A percentile compares a stretch with the other conserved stretches of the same genome.
These are phyloP conservation scores for Myiotriccus ornatus DNA, from an alignment of 2,797 vertebrate genomes.

Conservation along the genomic window DNA sequence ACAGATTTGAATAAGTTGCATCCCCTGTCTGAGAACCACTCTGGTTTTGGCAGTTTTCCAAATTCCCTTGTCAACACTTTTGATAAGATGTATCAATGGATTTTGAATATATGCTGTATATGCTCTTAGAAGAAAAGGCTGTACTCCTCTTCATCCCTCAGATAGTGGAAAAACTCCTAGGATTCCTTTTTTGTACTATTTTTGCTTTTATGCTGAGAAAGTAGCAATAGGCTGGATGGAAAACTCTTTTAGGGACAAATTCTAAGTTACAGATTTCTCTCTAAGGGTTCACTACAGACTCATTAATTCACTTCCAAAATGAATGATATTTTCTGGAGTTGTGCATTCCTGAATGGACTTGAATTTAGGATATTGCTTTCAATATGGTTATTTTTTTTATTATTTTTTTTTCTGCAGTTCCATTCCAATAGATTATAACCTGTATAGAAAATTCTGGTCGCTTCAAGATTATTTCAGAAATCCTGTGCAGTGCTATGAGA, in stretches of 20 bases:
- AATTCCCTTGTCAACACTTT: neutral
- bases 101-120: neutral
- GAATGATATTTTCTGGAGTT: neutral
- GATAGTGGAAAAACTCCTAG: neutral
- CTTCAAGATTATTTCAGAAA: conserved; percentile 98
- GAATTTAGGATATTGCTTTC: neutral
- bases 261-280: neutral
- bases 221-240: neutral
- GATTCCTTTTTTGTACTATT: neutral
- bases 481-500: conserved; percentile 96
- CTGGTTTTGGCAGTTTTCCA: neutral
- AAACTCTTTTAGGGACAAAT: neutral
- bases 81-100: neutral
- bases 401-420: conserved; percentile 74
- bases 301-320: neutral
- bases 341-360: neutral
- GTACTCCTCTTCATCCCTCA: neutral
- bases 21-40: neutral
- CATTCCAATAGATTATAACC: conserved; percentile 98
- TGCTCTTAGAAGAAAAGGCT: neutral
- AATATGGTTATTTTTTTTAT: neutral
- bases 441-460: conserved; percentile 99
- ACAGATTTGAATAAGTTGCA: neutral
- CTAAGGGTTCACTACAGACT: neutral
- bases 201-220: neutral